Conservation (phyloP, 2,888 invertebrate genomes). For the Penaeus monodon region DNA sequence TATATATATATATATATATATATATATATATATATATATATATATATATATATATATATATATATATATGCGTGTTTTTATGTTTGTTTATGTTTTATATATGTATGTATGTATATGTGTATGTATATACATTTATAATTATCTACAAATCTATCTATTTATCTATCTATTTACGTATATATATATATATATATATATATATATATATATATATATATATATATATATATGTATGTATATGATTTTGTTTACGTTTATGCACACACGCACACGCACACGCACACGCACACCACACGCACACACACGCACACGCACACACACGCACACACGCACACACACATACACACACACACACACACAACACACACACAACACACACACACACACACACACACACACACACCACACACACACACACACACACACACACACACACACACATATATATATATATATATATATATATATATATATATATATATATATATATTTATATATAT, state of each 20-base stretch:
- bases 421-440: neutral
- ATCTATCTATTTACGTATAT: constrained; percentile 22
- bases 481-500: too few species aligned
- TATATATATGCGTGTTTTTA: neutral
- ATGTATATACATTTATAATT: constrained; percentile 16
- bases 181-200: constrained; percentile 47
- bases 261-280: constrained; percentile 26
- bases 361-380: neutral
- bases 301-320: too few species aligned
- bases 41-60: constrained; percentile 4
- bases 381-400: neutral
- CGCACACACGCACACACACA: too few species aligned
- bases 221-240: constrained; percentile 34
- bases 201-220: constrained; percentile 45
- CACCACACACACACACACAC: too few species aligned
- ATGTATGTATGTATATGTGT: neutral
- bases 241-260: constrained; percentile 24
- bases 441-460: constrained; percentile 16
- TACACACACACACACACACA: too few species aligned
- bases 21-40: constrained; percentile 3
- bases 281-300: constrained; percentile 1
- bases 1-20: constrained; percentile 17
- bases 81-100: constrained; percentile 8
- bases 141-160: constrained; percentile 14
- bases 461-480: neutral